phyloP scores from a whole-genome alignment of 2,113 vertebrate genomes.

The Cephalopholis sonnerati region DNA sequence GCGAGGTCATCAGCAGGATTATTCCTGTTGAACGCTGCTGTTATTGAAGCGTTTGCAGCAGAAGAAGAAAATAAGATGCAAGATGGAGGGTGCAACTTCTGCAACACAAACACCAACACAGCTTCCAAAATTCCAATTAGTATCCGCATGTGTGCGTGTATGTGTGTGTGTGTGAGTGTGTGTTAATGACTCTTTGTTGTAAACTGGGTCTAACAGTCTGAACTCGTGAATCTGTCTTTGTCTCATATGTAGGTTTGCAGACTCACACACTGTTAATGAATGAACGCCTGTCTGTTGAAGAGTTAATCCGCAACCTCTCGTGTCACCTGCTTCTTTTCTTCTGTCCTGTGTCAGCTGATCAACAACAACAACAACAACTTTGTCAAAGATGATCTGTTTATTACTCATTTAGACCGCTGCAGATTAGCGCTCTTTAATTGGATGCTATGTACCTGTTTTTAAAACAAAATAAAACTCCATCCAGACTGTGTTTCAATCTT shows the following conservation, averaged over 20 bases:
- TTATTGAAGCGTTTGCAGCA: slow-evolving; percentile 7
- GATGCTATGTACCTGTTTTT: no score
- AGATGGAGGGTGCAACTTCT: not conserved
- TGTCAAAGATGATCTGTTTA: no score
- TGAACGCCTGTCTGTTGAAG: not conserved
- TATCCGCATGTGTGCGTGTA: not conserved
- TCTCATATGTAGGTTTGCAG: slow-evolving; percentile 49
- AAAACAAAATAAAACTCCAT: no score
- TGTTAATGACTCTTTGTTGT: slow-evolving; percentile 12
- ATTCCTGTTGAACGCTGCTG: slow-evolving; percentile 61
- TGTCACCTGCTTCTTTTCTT: not conserved
- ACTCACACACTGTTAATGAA: slow-evolving; percentile 7
- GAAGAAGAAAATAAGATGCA: not conserved
- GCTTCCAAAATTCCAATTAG: not conserved
- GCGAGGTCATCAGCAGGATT: slow-evolving; percentile 79
- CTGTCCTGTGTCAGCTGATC: not conserved
- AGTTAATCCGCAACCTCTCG: slow-evolving; percentile 24
- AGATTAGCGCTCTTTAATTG: no score
- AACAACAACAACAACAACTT: not conserved
- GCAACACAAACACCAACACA: not conserved
- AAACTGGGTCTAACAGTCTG: slow-evolving; percentile 45
- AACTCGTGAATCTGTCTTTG: slow-evolving; percentile 45
- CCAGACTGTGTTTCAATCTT: no score
- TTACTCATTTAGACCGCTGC: no score
- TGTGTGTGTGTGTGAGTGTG: not conserved